These are phyloP conservation scores for Nilaparvata lugens DNA, from an alignment of 1,140 invertebrate genomes.

Conservation along the genomic window DNA sequence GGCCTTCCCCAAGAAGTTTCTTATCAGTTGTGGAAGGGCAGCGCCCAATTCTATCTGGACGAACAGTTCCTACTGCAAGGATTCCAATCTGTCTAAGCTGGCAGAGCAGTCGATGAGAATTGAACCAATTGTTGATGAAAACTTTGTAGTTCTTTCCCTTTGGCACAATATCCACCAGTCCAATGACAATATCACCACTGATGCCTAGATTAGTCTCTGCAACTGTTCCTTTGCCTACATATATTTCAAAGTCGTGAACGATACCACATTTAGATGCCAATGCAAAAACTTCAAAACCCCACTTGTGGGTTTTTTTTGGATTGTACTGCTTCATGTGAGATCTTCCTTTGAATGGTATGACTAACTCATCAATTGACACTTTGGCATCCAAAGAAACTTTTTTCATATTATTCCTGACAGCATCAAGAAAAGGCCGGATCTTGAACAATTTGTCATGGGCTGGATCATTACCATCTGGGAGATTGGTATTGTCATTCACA, in stretches of 20 bases:
- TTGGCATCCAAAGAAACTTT: background rate
- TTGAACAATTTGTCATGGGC: too few relatives aligned
- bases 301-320: conserved; percentile 31
- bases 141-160: conserved; percentile 18
- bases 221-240: conserved; percentile 10
- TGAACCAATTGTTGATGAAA: conserved; percentile 22
- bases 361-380: conserved; percentile 20
- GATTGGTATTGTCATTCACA: too few relatives aligned
- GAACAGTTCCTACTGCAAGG: conserved; percentile 14
- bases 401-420: conserved; percentile 15
- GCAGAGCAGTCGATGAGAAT: conserved; percentile 10
- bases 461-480: too few relatives aligned
- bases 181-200: conserved; percentile 15
- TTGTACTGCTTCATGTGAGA: conserved; percentile 26
- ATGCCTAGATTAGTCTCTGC: conserved; percentile 12
- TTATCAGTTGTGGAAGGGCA: conserved; percentile 17
- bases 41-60: conserved; percentile 14
- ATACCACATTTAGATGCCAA: conserved; percentile 9
- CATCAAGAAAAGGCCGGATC: conserved; percentile 9
- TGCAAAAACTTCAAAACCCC: conserved; percentile 24
- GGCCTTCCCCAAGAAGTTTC: conserved; percentile 18
- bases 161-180: conserved; percentile 7
- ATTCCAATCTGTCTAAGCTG: conserved; percentile 14
- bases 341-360: conserved; percentile 25
- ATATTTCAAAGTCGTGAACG: conserved; percentile 19